phyloP scores from a whole-genome alignment of 2,797 vertebrate species.

The Adelosebastes latens region DNA sequence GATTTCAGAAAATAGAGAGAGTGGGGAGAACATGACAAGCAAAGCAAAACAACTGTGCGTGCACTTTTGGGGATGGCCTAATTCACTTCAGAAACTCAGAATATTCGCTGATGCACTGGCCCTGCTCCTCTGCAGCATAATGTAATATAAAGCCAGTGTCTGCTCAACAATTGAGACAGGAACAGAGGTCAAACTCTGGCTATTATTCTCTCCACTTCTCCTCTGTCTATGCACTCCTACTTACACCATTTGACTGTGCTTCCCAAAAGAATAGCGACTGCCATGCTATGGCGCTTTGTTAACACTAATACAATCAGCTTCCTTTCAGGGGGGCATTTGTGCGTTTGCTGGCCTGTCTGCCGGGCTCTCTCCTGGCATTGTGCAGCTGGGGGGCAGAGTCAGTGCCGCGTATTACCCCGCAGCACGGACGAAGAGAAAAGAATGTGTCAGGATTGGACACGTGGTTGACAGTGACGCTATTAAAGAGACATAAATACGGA shows the following conservation, averaged over 20 bases:
- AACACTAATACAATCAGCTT: slow-evolving; percentile 86
- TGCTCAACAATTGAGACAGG: slow-evolving; percentile 78
- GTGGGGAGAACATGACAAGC: slow-evolving; percentile 67
- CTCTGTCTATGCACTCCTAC: slow-evolving; percentile 69
- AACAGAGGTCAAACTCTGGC: slow-evolving; percentile 77
- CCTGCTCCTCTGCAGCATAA: slow-evolving; percentile 69
- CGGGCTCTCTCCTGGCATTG: slow-evolving; percentile 55
- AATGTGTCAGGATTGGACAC: slow-evolving; percentile 65
- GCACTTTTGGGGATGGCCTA: slow-evolving; percentile 77
- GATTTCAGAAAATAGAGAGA: slow-evolving; percentile 72
- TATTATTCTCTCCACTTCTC: slow-evolving; percentile 74
- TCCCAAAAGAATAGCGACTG: slow-evolving; percentile 63
- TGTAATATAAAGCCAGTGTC: slow-evolving; percentile 77
- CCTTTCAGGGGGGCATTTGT: slow-evolving; percentile 63
- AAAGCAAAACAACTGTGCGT: slow-evolving; percentile 73
- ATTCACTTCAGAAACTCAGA: slow-evolving; percentile 80
- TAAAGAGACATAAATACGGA: slow-evolving; percentile 51
- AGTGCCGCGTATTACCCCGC: slow-evolving; percentile 48
- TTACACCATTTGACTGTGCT: slow-evolving; percentile 71
- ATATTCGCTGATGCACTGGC: slow-evolving; percentile 80
- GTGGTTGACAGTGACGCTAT: slow-evolving; percentile 82
- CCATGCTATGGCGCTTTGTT: slow-evolving; percentile 79
- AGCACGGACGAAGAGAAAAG: slow-evolving; percentile 74
- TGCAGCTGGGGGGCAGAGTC: slow-evolving; percentile 59
- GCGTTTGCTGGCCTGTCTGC: slow-evolving; percentile 45